phyloP scores from a whole-genome alignment of 2,888 invertebrate genomes.

The Protophormia terraenovae region DNA sequence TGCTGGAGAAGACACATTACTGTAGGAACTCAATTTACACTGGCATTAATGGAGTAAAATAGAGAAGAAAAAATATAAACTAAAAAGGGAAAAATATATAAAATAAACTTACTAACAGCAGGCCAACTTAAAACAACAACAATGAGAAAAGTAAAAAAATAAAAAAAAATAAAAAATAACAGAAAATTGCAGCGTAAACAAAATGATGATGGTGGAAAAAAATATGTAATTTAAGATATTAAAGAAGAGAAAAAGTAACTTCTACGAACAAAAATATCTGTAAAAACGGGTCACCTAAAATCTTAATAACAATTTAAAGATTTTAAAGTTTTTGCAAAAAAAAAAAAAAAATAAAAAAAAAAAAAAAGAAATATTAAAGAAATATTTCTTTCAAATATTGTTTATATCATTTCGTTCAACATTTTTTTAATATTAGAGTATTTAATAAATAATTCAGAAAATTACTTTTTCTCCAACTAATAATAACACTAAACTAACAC shows the following conservation, averaged over 20 bases:
- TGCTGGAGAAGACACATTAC: conserved; percentile 24
- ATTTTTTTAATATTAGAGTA: too few relatives aligned
- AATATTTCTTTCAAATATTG: not conserved
- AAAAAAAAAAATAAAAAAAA: not conserved
- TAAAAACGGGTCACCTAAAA: too few relatives aligned
- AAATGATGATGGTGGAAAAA: conserved; percentile 3
- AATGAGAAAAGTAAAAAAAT: too few relatives aligned
- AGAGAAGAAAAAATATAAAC: not conserved
- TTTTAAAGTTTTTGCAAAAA: not conserved
- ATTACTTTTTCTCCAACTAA: not conserved
- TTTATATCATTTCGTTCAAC: too few relatives aligned
- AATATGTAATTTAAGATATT: not conserved
- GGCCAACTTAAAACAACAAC: conserved; percentile 20
- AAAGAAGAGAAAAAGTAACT: not conserved
- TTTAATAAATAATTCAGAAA: not conserved
- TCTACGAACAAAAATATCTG: too few relatives aligned
- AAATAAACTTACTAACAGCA: conserved; percentile 2
- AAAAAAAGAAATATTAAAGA: not conserved
- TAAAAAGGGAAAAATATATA: not conserved
- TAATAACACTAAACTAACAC: not conserved
- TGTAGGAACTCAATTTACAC: conserved; percentile 60
- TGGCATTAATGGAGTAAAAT: conserved; percentile 5
- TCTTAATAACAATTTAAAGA: not conserved
- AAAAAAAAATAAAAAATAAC: too few relatives aligned
- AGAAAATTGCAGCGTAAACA: conserved; percentile 39